Conservation (phyloP, 2,113 vertebrate genomes). For the Malurus cyaneus region DNA sequence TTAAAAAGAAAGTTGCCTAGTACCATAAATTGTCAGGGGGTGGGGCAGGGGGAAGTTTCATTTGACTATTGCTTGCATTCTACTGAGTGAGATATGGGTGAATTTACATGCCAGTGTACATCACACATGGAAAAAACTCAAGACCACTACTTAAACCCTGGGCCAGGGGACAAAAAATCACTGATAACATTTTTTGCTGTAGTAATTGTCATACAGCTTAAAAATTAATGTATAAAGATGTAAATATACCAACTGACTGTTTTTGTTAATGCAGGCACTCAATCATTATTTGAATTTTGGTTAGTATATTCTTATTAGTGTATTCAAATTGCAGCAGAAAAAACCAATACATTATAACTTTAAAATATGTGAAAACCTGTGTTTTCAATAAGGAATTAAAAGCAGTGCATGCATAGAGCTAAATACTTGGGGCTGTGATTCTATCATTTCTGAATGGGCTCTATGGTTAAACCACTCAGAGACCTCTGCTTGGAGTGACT, state of each 20-base stretch:
- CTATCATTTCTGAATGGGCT: background rate
- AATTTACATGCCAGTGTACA: background rate
- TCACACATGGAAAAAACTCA: background rate
- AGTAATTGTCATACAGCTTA: background rate
- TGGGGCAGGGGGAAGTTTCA: background rate
- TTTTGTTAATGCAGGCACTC: background rate
- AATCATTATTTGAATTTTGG: background rate
- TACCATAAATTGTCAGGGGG: background rate
- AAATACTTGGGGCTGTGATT: background rate
- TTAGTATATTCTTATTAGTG: background rate
- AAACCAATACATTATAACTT: background rate
- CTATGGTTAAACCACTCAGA: background rate
- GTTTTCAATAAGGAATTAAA: background rate
- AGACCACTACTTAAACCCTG: background rate
- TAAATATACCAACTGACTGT: background rate
- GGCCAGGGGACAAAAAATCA: background rate
- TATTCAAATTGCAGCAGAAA: background rate
- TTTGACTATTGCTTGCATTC: background rate
- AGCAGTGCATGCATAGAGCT: background rate
- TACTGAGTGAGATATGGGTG: background rate
- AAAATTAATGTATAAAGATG: background rate
- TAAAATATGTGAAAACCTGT: background rate
- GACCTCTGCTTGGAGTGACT: background rate
- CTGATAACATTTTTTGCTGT: background rate
- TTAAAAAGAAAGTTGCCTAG: background rate